phyloP scores from a whole-genome alignment of 2,888 invertebrate species.

The Gortyna flavago region DNA sequence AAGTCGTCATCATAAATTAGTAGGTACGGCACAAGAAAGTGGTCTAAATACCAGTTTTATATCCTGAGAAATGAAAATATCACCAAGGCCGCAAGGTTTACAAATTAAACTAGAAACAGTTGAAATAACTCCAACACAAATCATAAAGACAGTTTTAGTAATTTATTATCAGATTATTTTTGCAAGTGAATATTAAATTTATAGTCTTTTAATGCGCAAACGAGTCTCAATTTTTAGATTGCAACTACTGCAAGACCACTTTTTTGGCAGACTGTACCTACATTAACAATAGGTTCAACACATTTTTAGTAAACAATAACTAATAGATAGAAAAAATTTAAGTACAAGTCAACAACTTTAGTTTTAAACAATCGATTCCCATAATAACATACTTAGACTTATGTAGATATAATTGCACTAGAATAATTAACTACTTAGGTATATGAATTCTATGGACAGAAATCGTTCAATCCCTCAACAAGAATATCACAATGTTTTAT shows the following conservation, averaged over 20 bases:
- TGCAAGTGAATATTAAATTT: not conserved
- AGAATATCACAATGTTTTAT: slow-evolving; percentile 65
- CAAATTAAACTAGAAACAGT: not conserved
- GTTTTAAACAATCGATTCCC: slow-evolving; percentile 39
- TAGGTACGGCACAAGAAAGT: not conserved
- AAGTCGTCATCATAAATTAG: slow-evolving; percentile 2
- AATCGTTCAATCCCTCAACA: slow-evolving; percentile 57
- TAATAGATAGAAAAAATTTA: slow-evolving; percentile 34
- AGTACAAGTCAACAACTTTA: slow-evolving; percentile 54
- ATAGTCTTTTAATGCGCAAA: not conserved
- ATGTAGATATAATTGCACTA: slow-evolving; percentile 56
- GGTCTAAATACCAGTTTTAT: too few relatives aligned
- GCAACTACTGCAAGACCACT: not conserved
- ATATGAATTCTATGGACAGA: slow-evolving; percentile 60
- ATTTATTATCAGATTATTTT: not conserved
- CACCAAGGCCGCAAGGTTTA: too few relatives aligned
- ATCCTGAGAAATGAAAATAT: not conserved
- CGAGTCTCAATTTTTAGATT: not conserved
- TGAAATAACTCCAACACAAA: not conserved
- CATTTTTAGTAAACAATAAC: slow-evolving; percentile 30
- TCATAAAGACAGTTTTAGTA: not conserved
- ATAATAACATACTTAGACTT: slow-evolving; percentile 27
- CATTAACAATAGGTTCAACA: not conserved
- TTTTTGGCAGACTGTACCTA: not conserved
- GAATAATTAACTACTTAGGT: slow-evolving; percentile 52